Conservation (phyloP, 1,140 invertebrate species). For the Drosophila pandora region DNA sequence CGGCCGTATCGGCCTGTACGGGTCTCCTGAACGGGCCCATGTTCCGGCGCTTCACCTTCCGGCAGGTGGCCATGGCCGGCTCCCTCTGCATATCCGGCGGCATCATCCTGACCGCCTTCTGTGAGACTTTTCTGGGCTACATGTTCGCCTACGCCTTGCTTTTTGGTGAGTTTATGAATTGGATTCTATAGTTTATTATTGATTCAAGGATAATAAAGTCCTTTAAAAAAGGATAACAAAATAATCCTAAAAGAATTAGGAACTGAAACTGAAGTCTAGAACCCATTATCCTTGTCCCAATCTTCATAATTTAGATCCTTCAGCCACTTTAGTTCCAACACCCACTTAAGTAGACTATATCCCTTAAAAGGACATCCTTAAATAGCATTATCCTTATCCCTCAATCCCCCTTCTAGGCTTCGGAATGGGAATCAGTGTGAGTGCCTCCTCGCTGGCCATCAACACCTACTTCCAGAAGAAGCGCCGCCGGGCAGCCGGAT, state of each 20-base stretch:
- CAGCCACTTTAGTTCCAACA: too few relatives aligned
- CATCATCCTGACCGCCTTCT: slow-evolving; percentile 85
- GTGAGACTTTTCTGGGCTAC: slow-evolving; percentile 86
- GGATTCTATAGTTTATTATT: too few relatives aligned
- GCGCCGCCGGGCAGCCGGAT: slow-evolving; percentile 85
- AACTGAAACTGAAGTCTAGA: too few relatives aligned
- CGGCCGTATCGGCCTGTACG: slow-evolving; percentile 86
- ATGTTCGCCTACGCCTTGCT: slow-evolving; percentile 86
- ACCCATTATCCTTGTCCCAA: too few relatives aligned
- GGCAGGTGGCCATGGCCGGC: slow-evolving; percentile 87
- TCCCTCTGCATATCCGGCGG: slow-evolving; percentile 85
- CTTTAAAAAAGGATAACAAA: too few relatives aligned
- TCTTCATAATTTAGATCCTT: too few relatives aligned
- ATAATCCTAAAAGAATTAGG: too few relatives aligned
- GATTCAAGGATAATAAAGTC: too few relatives aligned
- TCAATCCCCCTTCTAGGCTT: slow-evolving; percentile 82
- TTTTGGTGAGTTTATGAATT: slow-evolving; percentile 84
- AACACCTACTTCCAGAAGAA: slow-evolving; percentile 87
- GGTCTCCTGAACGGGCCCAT: slow-evolving; percentile 88
- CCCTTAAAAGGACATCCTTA: too few relatives aligned
- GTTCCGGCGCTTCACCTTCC: slow-evolving; percentile 87
- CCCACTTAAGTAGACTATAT: too few relatives aligned
- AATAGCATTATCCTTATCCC: not conserved
- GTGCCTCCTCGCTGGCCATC: slow-evolving; percentile 86
- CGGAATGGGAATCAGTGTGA: slow-evolving; percentile 86